Evolutionary conservation across 2,113 vertebrate species (phyloP).

Genomic region (Rhagologus leucostigma): DNA sequence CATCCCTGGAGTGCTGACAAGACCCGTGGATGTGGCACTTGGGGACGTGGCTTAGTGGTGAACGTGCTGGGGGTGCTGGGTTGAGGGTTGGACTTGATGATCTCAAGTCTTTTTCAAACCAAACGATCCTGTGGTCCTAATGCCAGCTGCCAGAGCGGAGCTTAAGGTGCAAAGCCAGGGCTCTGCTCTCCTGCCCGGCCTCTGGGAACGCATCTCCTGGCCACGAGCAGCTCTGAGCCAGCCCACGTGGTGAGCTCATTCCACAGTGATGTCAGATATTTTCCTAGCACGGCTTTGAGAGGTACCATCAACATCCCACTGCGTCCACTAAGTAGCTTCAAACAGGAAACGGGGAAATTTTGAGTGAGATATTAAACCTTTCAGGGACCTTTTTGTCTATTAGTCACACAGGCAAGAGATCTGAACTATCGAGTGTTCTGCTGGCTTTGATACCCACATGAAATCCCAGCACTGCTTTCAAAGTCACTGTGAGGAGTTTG

Average conservation of each 20-base stretch:
- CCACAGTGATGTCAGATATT: neutral
- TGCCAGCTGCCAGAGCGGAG: accelerated
- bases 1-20: neutral
- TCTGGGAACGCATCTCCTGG: neutral
- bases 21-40: accelerated
- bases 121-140: neutral
- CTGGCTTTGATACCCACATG: neutral
- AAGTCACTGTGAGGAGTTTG: neutral
- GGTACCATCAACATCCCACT: conserved; percentile 1
- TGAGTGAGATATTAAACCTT: neutral
- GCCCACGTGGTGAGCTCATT: neutral
- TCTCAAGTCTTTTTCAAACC: accelerated
- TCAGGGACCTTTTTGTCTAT: conserved; percentile 26
- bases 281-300: neutral
- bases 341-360: neutral
- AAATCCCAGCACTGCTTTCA: conserved; percentile 42
- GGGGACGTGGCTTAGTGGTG: neutral
- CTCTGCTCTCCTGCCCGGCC: neutral
- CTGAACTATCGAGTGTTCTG: neutral
- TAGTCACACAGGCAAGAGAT: conserved; percentile 29
- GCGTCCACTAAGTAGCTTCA: conserved; percentile 31
- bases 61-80: neutral
- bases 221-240: neutral
- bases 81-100: neutral
- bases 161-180: neutral